A percentile compares a stretch with the other conserved stretches of the same genome.
Evolutionary conservation across 2,888 invertebrate species (phyloP).

Genomic region (Ernsta delagoae): DNA sequence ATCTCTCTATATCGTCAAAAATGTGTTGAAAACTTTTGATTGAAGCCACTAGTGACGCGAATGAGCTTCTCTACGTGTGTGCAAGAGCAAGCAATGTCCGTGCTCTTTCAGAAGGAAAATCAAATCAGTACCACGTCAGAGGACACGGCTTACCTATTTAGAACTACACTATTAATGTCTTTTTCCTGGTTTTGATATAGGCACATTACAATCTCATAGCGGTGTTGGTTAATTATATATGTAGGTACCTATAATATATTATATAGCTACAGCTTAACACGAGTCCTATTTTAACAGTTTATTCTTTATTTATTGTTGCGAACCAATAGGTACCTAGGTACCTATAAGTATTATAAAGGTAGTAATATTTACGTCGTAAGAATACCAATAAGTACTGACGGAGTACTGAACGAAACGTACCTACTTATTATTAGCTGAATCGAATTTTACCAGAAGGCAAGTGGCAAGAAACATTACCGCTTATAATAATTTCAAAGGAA

Average conservation of each 20-base stretch:
- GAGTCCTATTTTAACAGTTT: no score
- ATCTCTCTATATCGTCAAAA: background rate
- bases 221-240: background rate
- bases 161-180: slow-evolving; percentile 49
- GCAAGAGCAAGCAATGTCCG: slow-evolving; percentile 60
- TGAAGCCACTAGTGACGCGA: slow-evolving; percentile 33
- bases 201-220: background rate
- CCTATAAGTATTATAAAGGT: no score
- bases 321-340: no score
- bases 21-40: background rate
- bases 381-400: no score
- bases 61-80: slow-evolving; percentile 48
- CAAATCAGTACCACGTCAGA: slow-evolving; percentile 69
- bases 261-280: no score
- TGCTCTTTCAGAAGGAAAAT: slow-evolving; percentile 73
- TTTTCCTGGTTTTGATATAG: slow-evolving; percentile 34
- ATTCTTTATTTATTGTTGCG: no score
- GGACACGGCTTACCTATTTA: slow-evolving; percentile 65
- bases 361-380: no score
- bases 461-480: slow-evolving; percentile 38
- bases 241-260: no score
- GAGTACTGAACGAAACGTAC: no score
- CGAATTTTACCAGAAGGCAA: slow-evolving; percentile 36
- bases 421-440: slow-evolving; percentile 42
- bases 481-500: slow-evolving; percentile 35